phyloP scores from a whole-genome alignment of 2,888 invertebrate species.

The Drosophila meridiana region DNA sequence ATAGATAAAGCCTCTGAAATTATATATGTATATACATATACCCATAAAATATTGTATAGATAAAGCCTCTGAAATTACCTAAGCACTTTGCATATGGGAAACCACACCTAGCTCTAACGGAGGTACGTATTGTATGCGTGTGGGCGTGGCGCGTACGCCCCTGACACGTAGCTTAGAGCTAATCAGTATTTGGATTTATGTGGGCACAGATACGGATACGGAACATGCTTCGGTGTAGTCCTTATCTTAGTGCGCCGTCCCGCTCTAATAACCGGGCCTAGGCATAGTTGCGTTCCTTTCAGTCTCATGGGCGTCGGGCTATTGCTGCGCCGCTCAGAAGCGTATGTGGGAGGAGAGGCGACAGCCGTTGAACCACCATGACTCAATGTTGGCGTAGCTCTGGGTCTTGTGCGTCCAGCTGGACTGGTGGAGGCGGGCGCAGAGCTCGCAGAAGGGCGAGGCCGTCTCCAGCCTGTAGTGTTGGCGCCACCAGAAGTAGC shows the following conservation, averaged over 20 bases:
- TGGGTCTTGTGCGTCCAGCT: conserved; percentile 65
- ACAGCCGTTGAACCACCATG: conserved; percentile 83
- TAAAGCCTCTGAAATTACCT: not conserved
- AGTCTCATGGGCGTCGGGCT: conserved; percentile 22
- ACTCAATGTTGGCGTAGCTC: conserved; percentile 77
- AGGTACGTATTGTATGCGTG: not conserved
- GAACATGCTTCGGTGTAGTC: not conserved
- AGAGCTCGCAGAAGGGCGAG: conserved; percentile 82
- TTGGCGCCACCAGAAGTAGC: conserved; percentile 89
- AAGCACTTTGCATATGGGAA: conserved; percentile 1
- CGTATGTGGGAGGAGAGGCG: conserved; percentile 72
- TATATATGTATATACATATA: not conserved
- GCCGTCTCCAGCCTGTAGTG: conserved; percentile 84
- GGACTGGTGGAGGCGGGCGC: conserved; percentile 77
- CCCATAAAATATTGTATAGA: not conserved
- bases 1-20: not conserved
- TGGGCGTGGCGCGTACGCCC: conserved; percentile 1
- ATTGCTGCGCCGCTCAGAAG: conserved; percentile 47
- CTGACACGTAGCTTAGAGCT: not conserved
- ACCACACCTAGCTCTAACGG: not conserved
- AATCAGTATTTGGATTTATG: conserved; percentile 4
- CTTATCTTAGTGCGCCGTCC: conserved; percentile 4
- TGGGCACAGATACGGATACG: no score
- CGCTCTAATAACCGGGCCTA: conserved; percentile 6
- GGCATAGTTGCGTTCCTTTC: conserved; percentile 30